Conservation (phyloP, 2,113 vertebrate species). For the Syrmaticus mikado region DNA sequence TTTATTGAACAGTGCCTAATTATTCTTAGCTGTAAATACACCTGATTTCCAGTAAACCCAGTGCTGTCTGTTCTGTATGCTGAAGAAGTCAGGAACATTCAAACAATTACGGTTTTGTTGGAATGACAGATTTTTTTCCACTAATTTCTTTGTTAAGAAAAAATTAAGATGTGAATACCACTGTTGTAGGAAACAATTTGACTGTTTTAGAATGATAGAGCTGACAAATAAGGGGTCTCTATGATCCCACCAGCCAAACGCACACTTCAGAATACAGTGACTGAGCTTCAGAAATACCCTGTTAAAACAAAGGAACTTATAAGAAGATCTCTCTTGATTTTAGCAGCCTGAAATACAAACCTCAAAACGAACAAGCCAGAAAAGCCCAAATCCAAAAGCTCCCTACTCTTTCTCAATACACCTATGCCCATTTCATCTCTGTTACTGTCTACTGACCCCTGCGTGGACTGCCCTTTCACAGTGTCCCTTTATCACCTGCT, state of each 20-base stretch:
- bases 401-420: background rate
- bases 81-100: background rate
- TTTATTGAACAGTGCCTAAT: background rate
- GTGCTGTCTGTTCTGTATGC: background rate
- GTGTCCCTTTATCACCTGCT: background rate
- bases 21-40: background rate
- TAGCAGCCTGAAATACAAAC: background rate
- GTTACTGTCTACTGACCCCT: too few species aligned
- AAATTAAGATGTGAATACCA: background rate
- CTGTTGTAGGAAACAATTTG: background rate
- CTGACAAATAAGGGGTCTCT: background rate
- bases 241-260: background rate
- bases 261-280: background rate
- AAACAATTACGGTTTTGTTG: background rate
- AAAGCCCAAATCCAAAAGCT: background rate
- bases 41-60: background rate
- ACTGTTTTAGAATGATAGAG: background rate
- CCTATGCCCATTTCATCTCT: background rate
- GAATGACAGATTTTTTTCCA: background rate
- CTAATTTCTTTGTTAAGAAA: background rate
- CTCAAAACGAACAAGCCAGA: background rate
- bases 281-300: background rate
- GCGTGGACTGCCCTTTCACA: background rate
- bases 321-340: rapidly evolving
- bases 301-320: background rate